A percentile compares a stretch with the other conserved stretches of the same genome.
Evolutionary conservation across 2,113 vertebrate species (phyloP).

Genomic region (human): DNA sequence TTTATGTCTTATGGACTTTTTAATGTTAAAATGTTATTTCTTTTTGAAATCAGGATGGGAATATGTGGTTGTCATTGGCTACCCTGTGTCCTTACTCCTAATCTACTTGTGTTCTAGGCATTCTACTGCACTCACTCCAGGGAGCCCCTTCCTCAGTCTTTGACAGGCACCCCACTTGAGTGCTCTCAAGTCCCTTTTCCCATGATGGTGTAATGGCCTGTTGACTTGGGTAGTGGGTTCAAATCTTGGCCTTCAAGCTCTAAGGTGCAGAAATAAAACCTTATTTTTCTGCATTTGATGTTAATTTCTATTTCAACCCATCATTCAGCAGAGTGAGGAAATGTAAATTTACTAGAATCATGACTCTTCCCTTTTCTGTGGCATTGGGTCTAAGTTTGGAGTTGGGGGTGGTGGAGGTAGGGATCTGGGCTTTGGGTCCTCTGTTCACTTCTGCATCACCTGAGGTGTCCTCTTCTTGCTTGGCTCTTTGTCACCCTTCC

Average conservation of each 20-base stretch:
- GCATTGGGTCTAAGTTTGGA: neutral
- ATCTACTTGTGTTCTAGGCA: neutral
- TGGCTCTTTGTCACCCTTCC: too few relatives aligned
- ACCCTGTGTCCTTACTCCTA: neutral
- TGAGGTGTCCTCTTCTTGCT: neutral
- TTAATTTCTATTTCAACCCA: neutral
- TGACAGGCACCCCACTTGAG: neutral
- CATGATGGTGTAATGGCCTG: neutral
- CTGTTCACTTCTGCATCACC: neutral
- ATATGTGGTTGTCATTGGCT: neutral
- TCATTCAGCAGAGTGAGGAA: neutral
- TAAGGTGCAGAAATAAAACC: neutral
- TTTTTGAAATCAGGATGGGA: neutral
- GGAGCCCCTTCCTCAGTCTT: neutral
- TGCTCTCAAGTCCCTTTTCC: neutral
- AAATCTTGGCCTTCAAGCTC: neutral
- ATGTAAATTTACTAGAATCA: neutral
- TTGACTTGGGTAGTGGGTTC: neutral
- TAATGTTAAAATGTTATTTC: neutral
- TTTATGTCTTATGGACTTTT: neutral
- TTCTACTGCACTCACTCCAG: neutral
- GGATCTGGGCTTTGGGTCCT: neutral
- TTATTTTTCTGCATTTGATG: neutral
- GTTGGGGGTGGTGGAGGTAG: neutral
- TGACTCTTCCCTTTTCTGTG: neutral